phyloP scores from a whole-genome alignment of 2,797 vertebrate genomes.

The Buceros bicornis region DNA sequence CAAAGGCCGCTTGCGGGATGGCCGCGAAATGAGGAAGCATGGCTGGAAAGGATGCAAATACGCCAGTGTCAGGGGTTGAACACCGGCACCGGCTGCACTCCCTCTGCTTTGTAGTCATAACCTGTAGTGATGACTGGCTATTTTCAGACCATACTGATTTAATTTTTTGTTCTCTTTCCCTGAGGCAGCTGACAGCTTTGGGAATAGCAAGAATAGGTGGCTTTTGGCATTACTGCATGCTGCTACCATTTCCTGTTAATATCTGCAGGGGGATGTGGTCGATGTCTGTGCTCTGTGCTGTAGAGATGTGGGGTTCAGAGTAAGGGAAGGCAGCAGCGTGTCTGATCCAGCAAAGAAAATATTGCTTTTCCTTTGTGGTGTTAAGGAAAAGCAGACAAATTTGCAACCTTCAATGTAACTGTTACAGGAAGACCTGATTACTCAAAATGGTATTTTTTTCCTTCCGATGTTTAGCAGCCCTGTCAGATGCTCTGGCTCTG shows the following conservation, averaged over 20 bases:
- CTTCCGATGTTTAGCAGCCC: not conserved
- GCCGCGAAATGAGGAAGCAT: not conserved
- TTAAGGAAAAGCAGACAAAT: not conserved
- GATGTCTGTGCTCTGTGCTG: not conserved
- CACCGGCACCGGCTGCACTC: not conserved
- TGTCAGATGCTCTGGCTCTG: not conserved
- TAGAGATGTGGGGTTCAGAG: too few species aligned
- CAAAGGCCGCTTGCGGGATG: not conserved
- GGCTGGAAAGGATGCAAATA: slow-evolving; percentile 32
- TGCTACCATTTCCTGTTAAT: not conserved
- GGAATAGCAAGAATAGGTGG: not conserved
- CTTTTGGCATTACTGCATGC: not conserved
- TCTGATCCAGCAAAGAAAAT: not conserved
- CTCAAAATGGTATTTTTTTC: not conserved
- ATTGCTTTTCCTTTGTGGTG: not conserved
- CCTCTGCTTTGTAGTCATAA: not conserved
- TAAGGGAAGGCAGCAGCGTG: not conserved
- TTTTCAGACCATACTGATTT: not conserved
- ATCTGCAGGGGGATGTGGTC: not conserved
- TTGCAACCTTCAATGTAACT: not conserved
- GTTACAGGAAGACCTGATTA: not conserved
- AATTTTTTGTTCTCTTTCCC: not conserved
- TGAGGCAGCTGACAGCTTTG: not conserved
- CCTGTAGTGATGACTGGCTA: not conserved
- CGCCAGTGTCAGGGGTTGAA: not conserved